These are phyloP conservation scores for Hypanus sabinus DNA, from an alignment of 2,113 vertebrate species.

Conservation along the genomic window DNA sequence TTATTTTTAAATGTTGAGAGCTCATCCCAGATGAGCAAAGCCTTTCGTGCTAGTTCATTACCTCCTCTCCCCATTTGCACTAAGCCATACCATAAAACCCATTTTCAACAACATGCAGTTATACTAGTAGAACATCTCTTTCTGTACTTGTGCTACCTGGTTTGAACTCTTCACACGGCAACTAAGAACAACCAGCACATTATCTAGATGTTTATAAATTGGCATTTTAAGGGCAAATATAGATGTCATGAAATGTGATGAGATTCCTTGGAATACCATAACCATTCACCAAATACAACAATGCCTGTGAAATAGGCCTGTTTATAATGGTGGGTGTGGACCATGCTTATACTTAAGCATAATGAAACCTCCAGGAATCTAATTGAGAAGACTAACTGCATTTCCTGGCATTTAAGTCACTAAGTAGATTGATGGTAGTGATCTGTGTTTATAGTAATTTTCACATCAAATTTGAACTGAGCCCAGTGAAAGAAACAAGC, in stretches of 20 bases:
- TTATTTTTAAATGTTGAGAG: neutral
- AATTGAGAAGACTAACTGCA: neutral
- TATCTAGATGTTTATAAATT: neutral
- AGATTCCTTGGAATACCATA: neutral
- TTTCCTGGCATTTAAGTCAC: neutral
- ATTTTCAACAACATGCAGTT: neutral
- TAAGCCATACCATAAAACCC: neutral
- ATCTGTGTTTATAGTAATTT: neutral
- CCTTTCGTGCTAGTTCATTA: neutral
- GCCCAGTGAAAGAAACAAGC: neutral
- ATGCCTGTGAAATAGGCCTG: neutral
- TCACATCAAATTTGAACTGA: neutral
- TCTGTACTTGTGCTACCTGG: neutral
- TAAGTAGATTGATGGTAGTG: neutral
- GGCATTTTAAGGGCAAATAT: neutral
- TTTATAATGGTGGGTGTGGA: neutral
- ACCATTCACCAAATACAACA: neutral
- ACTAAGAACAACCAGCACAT: neutral
- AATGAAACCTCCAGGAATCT: too few species aligned
- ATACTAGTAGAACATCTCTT: neutral
- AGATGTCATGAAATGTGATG: neutral
- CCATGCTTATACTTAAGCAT: neutral
- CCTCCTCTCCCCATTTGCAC: neutral
- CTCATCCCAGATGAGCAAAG: neutral
- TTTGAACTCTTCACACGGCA: too few species aligned